These are phyloP conservation scores for Chlamydotis undulata DNA, from an alignment of 2,113 vertebrate species.

Conservation along the genomic window DNA sequence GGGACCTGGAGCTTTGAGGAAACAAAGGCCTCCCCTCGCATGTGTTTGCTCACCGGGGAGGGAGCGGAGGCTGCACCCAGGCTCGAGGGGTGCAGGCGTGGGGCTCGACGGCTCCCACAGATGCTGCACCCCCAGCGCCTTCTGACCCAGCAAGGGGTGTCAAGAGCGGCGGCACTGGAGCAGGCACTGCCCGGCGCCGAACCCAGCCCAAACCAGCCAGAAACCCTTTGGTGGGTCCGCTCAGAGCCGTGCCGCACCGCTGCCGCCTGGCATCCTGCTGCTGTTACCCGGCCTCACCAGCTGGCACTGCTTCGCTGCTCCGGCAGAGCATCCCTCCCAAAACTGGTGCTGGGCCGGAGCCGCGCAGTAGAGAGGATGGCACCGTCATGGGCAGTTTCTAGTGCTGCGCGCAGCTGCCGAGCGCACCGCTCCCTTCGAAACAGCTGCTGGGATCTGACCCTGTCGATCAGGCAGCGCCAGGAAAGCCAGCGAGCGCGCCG, in stretches of 20 bases:
- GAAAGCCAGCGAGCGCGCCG: slow-evolving; percentile 41
- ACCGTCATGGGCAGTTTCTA: background rate
- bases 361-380: fast-evolving
- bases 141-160: fast-evolving
- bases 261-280: fast-evolving
- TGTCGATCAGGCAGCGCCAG: slow-evolving; percentile 63
- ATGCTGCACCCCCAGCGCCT: fast-evolving
- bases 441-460: slow-evolving; percentile 74
- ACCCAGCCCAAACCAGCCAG: background rate
- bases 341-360: background rate
- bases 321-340: background rate
- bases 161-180: background rate
- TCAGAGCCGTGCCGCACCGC: fast-evolving
- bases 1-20: background rate
- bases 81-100: fast-evolving
- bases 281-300: fast-evolving
- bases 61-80: fast-evolving
- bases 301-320: background rate
- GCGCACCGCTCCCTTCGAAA: slow-evolving; percentile 18
- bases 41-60: fast-evolving
- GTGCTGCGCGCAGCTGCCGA: slow-evolving; percentile 46
- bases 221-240: background rate
- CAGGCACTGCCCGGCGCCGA: fast-evolving
- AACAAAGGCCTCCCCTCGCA: fast-evolving
- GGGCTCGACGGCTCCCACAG: fast-evolving